Conservation (phyloP, 2,113 vertebrate species). For the Ursus arctos region DNA sequence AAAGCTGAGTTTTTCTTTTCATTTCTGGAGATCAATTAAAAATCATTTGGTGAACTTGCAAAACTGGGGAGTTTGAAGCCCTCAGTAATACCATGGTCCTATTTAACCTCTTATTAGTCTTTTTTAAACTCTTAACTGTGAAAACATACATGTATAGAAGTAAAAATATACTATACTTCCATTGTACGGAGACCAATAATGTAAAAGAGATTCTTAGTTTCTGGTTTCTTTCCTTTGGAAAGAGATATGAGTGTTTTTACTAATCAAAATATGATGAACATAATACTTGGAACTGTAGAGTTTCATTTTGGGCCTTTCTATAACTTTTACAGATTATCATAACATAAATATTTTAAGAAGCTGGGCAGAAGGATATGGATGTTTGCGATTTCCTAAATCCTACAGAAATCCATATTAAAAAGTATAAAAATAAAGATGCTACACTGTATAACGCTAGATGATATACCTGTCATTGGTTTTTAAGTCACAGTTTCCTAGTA, state of each 20-base stretch:
- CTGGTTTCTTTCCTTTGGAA: background rate
- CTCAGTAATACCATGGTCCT: background rate
- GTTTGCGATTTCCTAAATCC: constrained; percentile 20
- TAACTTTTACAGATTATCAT: constrained; percentile 36
- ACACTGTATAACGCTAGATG: background rate
- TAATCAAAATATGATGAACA: background rate
- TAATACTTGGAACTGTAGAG: background rate
- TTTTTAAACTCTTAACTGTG: constrained; percentile 9
- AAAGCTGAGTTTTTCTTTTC: background rate
- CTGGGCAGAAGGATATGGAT: background rate
- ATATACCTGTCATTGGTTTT: background rate
- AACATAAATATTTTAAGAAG: constrained; percentile 32
- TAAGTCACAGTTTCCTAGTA: background rate
- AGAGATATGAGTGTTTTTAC: background rate
- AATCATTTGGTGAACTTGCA: constrained; percentile 34
- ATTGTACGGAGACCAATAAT: background rate
- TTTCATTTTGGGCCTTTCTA: constrained; percentile 42
- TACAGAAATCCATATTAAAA: background rate
- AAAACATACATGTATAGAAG: background rate
- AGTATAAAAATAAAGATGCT: constrained; percentile 1
- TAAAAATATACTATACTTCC: background rate
- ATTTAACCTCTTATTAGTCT: background rate
- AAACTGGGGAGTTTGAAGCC: background rate
- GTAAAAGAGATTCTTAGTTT: background rate
- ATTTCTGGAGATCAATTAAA: constrained; percentile 44